phyloP scores from a whole-genome alignment of 2,888 invertebrate genomes.

The Taenaris catops region DNA sequence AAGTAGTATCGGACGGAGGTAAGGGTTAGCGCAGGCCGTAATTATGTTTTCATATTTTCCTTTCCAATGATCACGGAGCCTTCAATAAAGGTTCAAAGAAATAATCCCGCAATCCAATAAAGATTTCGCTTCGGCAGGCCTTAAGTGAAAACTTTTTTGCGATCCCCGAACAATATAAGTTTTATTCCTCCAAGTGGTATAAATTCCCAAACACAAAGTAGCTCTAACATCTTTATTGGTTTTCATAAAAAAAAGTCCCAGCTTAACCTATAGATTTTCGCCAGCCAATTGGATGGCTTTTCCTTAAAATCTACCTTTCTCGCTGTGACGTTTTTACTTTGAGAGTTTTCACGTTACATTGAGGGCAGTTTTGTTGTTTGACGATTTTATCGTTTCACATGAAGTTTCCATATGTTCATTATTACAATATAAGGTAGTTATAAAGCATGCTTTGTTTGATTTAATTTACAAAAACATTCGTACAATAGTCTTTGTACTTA shows the following conservation, averaged over 20 bases:
- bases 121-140: constrained; percentile 66
- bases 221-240: constrained; percentile 76
- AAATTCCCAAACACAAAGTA: constrained; percentile 78
- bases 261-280: constrained; percentile 61
- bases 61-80: constrained; percentile 38
- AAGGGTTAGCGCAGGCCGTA: constrained; percentile 24
- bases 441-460: too few species aligned
- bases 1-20: constrained; percentile 13
- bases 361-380: constrained; percentile 13
- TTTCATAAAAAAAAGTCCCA: constrained; percentile 70
- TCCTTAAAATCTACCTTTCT: constrained; percentile 31
- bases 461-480: too few species aligned
- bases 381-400: constrained; percentile 19
- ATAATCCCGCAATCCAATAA: constrained; percentile 71
- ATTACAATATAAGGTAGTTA: too few species aligned
- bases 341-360: constrained; percentile 30
- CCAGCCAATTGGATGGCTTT: constrained; percentile 50
- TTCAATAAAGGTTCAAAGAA: constrained; percentile 48
- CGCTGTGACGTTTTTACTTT: constrained; percentile 39
- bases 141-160: constrained; percentile 75
- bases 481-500: too few species aligned
- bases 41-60: constrained; percentile 47
- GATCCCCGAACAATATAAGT: constrained; percentile 74
- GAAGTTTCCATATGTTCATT: neutral
- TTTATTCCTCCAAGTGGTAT: constrained; percentile 75